Evolutionary conservation across 2,888 invertebrate species (phyloP), one percentile per base, ranked within the genome.

Genomic region (Thalpophila matura): DNA sequence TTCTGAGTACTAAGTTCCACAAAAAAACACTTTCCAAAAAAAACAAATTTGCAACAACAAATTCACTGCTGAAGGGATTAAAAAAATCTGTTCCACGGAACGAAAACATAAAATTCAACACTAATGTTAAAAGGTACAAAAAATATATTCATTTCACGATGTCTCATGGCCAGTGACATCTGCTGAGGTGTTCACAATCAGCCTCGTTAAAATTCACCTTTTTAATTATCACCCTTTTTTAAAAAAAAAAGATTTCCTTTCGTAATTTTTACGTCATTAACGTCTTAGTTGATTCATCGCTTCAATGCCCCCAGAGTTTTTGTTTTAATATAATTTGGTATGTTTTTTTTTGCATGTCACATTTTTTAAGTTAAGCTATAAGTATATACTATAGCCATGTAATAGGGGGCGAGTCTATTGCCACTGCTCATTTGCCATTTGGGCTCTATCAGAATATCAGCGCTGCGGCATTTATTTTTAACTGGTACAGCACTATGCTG

Each of bases 201-300:
- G 77, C 74, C 82, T 91, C 89, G 87, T 91, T 89, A 91, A 86
- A 88, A 87, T 88, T 87, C 82, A 86, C 86, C 81, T 85, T 89
- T 90, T 88, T 89, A 90, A 91, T 89, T 89, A 88, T 86, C 79
- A 68, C 77, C 73, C 80, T 81, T 86, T 83, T 83, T 76, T 65
- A 75, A 70, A 63, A 22, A 40, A 74, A 58, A 66, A 61, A 54
- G 20, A 56, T 57, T 72, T 61, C 73, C 77, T 86, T 89, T 87
- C 82, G 84, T 81, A 83, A 86, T 62, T 85, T 85, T 83, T 69
- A 76, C 81, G 74, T 89, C 88, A 84, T 90, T 89, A 90, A 78
- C 71, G 68, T 84, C 70, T 74, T 64, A 80, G 82, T 86, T 84
- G 80, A 82, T 69, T 73, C 62, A 61, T 45, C 53, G 54, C 57